Evolutionary conservation across 2,113 vertebrate genomes (phyloP).

Genomic region (Perognathus longimembris): DNA sequence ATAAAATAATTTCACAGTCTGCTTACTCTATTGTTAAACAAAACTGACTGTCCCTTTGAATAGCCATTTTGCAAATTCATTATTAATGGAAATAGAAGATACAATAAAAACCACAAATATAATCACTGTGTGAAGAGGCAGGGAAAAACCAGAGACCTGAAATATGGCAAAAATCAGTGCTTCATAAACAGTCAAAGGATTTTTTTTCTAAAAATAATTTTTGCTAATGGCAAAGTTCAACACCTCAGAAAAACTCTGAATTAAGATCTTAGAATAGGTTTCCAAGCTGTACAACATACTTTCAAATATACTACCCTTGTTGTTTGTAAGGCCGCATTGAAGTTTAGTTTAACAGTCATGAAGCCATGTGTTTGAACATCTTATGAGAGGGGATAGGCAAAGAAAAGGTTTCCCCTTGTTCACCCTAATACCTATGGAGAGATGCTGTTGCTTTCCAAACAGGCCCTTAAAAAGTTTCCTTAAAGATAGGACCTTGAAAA

Average conservation of each 20-base stretch:
- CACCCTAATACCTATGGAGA: conserved; percentile 73
- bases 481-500: conserved; percentile 64
- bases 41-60: conserved; percentile 38
- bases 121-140: conserved; percentile 67
- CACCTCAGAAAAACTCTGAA: conserved; percentile 85
- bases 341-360: conserved; percentile 94
- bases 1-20: conserved; percentile 52
- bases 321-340: conserved; percentile 89
- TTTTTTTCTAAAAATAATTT: conserved; percentile 85
- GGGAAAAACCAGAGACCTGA: conserved; percentile 81
- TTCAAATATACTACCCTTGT: conserved; percentile 85
- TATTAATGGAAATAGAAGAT: conserved; percentile 67
- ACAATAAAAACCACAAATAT: conserved; percentile 66
- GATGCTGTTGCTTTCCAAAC: conserved; percentile 74
- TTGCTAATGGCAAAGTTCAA: conserved; percentile 89
- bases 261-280: conserved; percentile 83
- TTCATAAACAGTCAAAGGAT: conserved; percentile 84
- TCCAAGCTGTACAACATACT: conserved; percentile 81
- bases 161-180: conserved; percentile 82
- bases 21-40: conserved; percentile 37
- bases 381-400: conserved; percentile 92
- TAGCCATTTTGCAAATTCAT: conserved; percentile 66
- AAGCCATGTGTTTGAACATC: conserved; percentile 89
- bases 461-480: conserved; percentile 60
- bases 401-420: conserved; percentile 82